phyloP scores from a whole-genome alignment of 1,140 invertebrate genomes.

The Pygmarrhopalites habei region DNA sequence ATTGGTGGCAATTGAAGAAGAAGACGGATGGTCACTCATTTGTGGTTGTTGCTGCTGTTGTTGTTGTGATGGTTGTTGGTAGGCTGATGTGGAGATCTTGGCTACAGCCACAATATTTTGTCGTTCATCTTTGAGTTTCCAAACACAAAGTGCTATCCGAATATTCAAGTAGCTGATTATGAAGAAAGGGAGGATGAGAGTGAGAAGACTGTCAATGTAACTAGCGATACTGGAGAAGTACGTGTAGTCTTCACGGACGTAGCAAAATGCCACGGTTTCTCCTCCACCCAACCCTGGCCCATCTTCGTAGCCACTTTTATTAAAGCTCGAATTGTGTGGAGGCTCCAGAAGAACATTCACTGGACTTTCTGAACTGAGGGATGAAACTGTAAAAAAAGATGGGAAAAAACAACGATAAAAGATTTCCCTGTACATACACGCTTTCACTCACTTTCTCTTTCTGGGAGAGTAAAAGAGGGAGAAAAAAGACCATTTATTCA shows the following conservation, averaged over 20 bases:
- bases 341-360: too few species aligned
- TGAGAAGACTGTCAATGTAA: slow-evolving; percentile 59
- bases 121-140: slow-evolving; percentile 46
- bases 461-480: too few species aligned
- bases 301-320: too few species aligned
- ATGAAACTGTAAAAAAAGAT: too few species aligned
- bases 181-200: slow-evolving; percentile 61
- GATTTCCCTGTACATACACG: too few species aligned
- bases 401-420: too few species aligned
- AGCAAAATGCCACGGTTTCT: slow-evolving; percentile 7
- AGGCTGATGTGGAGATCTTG: slow-evolving; percentile 30
- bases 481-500: too few species aligned
- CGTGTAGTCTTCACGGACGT: slow-evolving; percentile 42
- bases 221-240: slow-evolving; percentile 55
- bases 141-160: slow-evolving; percentile 58
- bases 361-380: too few species aligned
- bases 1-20: too few species aligned
- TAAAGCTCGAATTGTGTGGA: too few species aligned
- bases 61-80: slow-evolving; percentile 31
- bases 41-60: slow-evolving; percentile 13
- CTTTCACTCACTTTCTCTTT: too few species aligned
- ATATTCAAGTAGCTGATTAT: slow-evolving; percentile 63
- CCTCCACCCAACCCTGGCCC: background rate
- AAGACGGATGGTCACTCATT: background rate
- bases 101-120: slow-evolving; percentile 32